Conservation (phyloP, 2,113 vertebrate species). For the Erinaceus europaeus region DNA sequence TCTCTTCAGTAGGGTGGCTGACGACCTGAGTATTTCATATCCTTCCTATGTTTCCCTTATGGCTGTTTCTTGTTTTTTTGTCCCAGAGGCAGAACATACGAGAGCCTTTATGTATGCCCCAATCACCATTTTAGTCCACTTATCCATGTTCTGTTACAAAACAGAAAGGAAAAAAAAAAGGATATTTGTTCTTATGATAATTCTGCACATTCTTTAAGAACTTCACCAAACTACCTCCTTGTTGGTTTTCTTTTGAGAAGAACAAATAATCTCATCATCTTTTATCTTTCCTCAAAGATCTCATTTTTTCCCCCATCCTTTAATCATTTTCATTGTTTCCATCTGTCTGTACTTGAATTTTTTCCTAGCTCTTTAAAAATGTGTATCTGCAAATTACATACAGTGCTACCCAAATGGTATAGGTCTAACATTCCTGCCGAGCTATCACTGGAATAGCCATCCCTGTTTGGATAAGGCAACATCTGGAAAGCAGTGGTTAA, state of each 20-base stretch:
- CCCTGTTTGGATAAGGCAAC: neutral
- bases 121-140: neutral
- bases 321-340: constrained; percentile 73
- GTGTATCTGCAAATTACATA: constrained; percentile 20
- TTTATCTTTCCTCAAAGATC: constrained; percentile 63
- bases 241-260: constrained; percentile 44
- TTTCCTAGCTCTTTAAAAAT: constrained; percentile 17
- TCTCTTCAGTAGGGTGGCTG: neutral
- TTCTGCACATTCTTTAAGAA: constrained; percentile 31
- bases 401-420: neutral
- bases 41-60: neutral
- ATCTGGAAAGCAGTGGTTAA: neutral
- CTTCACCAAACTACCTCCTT: neutral
- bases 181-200: constrained; percentile 22
- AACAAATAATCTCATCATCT: constrained; percentile 61
- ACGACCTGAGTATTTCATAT: neutral
- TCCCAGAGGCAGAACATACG: neutral
- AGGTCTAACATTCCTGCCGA: neutral
- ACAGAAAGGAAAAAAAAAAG: neutral
- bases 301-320: constrained; percentile 50
- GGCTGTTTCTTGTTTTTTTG: neutral
- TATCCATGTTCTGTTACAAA: neutral
- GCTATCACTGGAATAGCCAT: neutral
- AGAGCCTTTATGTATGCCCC: neutral
- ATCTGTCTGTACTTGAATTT: constrained; percentile 48